phyloP scores from a whole-genome alignment of 2,113 vertebrate species.

The Maccullochella peelii region DNA sequence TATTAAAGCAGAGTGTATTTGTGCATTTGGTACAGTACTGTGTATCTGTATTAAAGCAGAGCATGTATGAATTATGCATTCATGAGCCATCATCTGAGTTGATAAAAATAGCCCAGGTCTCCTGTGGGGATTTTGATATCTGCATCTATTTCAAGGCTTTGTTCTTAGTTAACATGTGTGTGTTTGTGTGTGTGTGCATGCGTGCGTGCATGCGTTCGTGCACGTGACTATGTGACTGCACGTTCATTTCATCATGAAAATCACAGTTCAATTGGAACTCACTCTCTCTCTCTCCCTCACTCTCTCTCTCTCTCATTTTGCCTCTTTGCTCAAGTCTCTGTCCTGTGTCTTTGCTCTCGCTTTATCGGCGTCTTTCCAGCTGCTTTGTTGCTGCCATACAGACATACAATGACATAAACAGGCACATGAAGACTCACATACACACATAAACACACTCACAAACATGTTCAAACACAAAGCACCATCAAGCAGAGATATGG shows the following conservation, averaged over 20 bases:
- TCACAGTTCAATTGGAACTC: slow-evolving; percentile 40
- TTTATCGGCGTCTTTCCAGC: slow-evolving; percentile 60
- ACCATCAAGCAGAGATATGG: slow-evolving; percentile 29
- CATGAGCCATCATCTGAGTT: slow-evolving; percentile 76
- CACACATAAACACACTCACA: slow-evolving; percentile 6
- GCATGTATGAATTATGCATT: slow-evolving; percentile 81
- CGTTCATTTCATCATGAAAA: slow-evolving; percentile 54
- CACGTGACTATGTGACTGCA: slow-evolving; percentile 22
- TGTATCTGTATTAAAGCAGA: slow-evolving; percentile 73
- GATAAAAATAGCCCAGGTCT: slow-evolving; percentile 80
- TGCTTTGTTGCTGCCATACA: slow-evolving; percentile 39
- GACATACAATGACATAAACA: slow-evolving; percentile 49
- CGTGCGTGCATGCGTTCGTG: background rate
- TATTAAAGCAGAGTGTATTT: slow-evolving; percentile 39
- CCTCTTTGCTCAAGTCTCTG: slow-evolving; percentile 30
- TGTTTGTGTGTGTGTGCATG: slow-evolving; percentile 39
- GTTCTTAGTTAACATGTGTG: slow-evolving; percentile 65
- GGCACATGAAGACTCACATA: slow-evolving; percentile 19
- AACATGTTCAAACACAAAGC: slow-evolving; percentile 13
- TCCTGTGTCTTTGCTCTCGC: slow-evolving; percentile 27
- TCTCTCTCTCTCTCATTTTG: slow-evolving; percentile 28
- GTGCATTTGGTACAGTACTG: slow-evolving; percentile 59
- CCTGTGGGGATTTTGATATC: slow-evolving; percentile 75
- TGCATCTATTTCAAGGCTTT: slow-evolving; percentile 80
- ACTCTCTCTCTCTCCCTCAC: slow-evolving; percentile 8